Evolutionary conservation across 2,888 invertebrate species (phyloP), one percentile per base, ranked within the genome.

Genomic region (Agriotes lineatus): DNA sequence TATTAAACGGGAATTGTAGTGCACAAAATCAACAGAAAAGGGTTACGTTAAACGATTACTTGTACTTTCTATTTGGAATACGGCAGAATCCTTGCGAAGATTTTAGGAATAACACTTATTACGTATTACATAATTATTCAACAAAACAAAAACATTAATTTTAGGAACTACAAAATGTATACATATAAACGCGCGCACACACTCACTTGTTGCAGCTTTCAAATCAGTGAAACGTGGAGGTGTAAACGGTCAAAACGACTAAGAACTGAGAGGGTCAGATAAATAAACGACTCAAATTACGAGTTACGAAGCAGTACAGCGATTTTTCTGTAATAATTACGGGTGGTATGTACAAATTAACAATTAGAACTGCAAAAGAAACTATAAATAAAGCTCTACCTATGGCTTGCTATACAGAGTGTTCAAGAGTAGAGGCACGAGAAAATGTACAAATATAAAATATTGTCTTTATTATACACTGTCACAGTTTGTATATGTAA

Each of bases 91-190:
- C 64, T 69, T 69, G 64, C 64, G 66, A 37, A 54, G 61, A 69
- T 69, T 66, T 69, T 58, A 66, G 61, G 66, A 69, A 48, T 64
- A 69, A 69, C 60, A 60, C 60, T 64, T 64, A 69, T 61, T 64
- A 60, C 64, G 60, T 65, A 57, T 61, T 64, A 60, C 69, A 69
- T 65, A 57, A 57, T 67, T 59, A 66, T 64, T 62, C 35, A 67
- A 70, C 67, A 69, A 71, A 70, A 71, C 57, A 57, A 59, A 65
- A 64, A 50, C 45, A 59, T 69, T 42, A 62, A 62, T 61, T 68
- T 74, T 76, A 76, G 76, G 76, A 76, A 76, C 76, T 76, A 75
- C 74, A 73, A 73, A 75, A 69, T 70, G 69, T 70, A 62, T 70
- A 70, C 65, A 70, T 61, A 57, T 66, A 66, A 48, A 67, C 58